Percentiles rank a stretch among this genome's conserved stretches.
These are phyloP conservation scores for Drosophila paranaensis DNA, from an alignment of 2,888 invertebrate genomes.

Conservation along the genomic window DNA sequence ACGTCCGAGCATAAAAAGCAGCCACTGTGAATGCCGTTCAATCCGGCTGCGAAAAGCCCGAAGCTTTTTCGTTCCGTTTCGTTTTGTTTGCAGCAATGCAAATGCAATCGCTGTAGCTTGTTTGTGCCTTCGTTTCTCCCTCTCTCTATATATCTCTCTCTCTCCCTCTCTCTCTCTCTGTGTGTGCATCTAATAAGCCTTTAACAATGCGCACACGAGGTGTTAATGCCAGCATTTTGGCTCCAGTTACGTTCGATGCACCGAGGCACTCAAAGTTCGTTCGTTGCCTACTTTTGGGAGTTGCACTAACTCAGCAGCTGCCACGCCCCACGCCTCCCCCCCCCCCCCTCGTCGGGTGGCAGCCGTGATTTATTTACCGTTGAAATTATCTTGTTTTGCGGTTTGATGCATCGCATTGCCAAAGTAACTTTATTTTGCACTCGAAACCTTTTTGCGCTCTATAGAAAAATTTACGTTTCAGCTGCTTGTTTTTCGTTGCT, in stretches of 20 bases:
- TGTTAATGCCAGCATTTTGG: slow-evolving; percentile 68
- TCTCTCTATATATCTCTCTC: too few relatives aligned
- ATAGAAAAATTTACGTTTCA: slow-evolving; percentile 75
- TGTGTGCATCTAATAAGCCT: slow-evolving; percentile 67
- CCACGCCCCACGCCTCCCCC: slow-evolving; percentile 8
- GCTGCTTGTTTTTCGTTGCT: slow-evolving; percentile 15
- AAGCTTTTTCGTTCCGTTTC: not conserved
- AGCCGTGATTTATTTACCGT: slow-evolving; percentile 82
- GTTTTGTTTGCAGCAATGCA: slow-evolving; percentile 43
- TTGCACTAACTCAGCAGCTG: slow-evolving; percentile 30
- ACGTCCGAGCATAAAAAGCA: slow-evolving; percentile 29
- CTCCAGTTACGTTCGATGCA: slow-evolving; percentile 31
- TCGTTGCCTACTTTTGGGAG: slow-evolving; percentile 67
- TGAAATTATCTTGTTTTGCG: slow-evolving; percentile 83
- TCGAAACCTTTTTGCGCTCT: slow-evolving; percentile 75
- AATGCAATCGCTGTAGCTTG: slow-evolving; percentile 23
- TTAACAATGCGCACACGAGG: slow-evolving; percentile 64
- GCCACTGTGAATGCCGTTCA: slow-evolving; percentile 21
- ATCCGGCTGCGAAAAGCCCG: slow-evolving; percentile 1
- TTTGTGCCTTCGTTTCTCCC: too few relatives aligned
- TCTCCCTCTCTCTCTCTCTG: not conserved
- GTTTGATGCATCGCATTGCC: slow-evolving; percentile 79
- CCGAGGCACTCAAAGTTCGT: slow-evolving; percentile 29
- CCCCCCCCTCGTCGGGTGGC: slow-evolving; percentile 21
- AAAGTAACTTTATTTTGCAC: slow-evolving; percentile 80